These are phyloP conservation scores for Dunckerocampus dactyliophorus DNA, from an alignment of 2,113 vertebrate species.

Conservation along the genomic window DNA sequence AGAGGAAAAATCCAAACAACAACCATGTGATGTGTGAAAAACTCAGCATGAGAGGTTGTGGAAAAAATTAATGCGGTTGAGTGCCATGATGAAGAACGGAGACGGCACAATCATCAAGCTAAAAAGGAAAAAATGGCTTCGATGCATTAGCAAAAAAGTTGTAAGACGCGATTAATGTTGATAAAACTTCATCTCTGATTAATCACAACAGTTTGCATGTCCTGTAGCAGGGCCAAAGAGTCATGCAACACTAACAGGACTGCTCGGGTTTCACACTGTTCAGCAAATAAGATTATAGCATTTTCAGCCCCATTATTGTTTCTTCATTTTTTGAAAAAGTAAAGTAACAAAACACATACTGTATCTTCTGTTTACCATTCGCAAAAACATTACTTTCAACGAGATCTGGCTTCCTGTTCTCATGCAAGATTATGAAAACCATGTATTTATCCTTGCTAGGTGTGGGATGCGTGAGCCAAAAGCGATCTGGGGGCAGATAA, in stretches of 20 bases:
- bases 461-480: not conserved
- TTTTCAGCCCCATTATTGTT: not conserved
- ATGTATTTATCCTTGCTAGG: not conserved
- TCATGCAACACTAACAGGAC: conserved; percentile 24
- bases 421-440: not conserved
- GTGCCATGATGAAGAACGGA: conserved; percentile 50
- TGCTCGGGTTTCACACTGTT: not conserved
- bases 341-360: not conserved
- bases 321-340: not conserved
- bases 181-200: conserved; percentile 60
- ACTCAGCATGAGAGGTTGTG: conserved; percentile 41
- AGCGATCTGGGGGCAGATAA: not conserved
- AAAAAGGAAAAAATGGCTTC: conserved; percentile 18
- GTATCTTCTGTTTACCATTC: not conserved
- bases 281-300: not conserved
- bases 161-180: conserved; percentile 53
- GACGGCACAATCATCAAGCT: conserved; percentile 33
- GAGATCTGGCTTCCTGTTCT: not conserved
- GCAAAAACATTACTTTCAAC: not conserved
- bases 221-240: conserved; percentile 19
- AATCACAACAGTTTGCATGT: conserved; percentile 39
- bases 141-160: conserved; percentile 34
- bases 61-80: conserved; percentile 50
- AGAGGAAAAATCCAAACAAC: not conserved
- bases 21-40: conserved; percentile 33